Percentiles rank a stretch among this genome's conserved stretches.
Conservation (phyloP, 2,888 invertebrate species). For the Drosophila hamatofila region DNA sequence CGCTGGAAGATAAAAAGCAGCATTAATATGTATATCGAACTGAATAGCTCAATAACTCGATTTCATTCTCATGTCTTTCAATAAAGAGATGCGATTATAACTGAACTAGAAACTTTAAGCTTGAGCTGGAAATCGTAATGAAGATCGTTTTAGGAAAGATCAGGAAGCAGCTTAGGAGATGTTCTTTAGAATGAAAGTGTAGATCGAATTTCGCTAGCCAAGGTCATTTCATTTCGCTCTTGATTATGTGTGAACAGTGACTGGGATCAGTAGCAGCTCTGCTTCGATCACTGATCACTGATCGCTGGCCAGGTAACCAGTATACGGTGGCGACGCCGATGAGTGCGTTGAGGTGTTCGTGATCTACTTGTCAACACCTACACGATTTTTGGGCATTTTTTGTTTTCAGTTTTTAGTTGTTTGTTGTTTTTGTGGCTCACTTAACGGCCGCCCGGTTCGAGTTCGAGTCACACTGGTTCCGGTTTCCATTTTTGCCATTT, state of each 20-base stretch:
- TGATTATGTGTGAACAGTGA: neutral
- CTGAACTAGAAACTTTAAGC: neutral
- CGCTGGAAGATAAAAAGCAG: neutral
- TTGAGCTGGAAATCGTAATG: neutral
- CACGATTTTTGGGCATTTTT: conserved; percentile 58
- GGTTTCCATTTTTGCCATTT: conserved; percentile 59
- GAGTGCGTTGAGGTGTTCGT: conserved; percentile 57
- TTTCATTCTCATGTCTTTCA: neutral
- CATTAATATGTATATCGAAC: neutral
- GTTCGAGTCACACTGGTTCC: conserved; percentile 54
- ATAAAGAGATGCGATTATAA: no score
- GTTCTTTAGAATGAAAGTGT: neutral
- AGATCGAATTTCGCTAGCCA: neutral
- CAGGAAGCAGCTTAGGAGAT: neutral
- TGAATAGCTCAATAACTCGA: neutral
- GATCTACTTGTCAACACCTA: conserved; percentile 79
- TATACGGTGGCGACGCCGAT: conserved; percentile 15
- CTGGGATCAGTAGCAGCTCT: conserved; percentile 3
- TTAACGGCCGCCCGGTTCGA: conserved; percentile 22
- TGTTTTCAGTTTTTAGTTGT: neutral
- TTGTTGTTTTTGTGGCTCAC: conserved; percentile 12
- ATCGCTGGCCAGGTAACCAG: neutral
- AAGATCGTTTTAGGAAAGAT: neutral
- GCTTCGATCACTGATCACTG: neutral
- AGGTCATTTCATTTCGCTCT: neutral